Base-by-base conservation (phyloP, 2,797 vertebrate species). In the Acipenser transmontanus region DNA sequence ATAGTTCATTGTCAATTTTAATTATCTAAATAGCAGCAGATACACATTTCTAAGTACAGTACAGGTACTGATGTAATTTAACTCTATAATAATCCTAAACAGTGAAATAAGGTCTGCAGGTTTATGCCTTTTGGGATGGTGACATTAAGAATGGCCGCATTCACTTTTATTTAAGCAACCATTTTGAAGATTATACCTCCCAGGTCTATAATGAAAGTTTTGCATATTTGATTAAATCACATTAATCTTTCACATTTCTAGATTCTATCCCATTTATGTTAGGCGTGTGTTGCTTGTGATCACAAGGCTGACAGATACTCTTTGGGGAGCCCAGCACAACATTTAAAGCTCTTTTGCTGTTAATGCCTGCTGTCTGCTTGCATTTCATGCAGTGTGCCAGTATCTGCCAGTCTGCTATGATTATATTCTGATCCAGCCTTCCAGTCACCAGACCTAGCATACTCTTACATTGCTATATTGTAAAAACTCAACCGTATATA, bases 331-430 rank as follows among this genome's bases (percentile, higher is more conserved):
- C 67, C 69, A 72, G 64, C 76, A 73, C 74, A 66, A 61, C 67
- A n/a, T 78, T 85, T 78, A 77, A 64, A 77, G 73, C 77, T 78
- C 78, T 84, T 81, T 80, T 71, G 71, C 75, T 79, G 71, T 78
- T 74, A 73, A 47, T 76, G 71, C 68, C 70, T 76, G 69, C 78
- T 85, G 81, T 83, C 81, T 75, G 72, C 73, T 81, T 70, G 61
- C 49, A 72, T 82, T 76, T 82, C 66, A 74, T 68, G 14, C 62
- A 51, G 50, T 59, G 71, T 57, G 61, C 66, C 51, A 64, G 73
- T 63, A 49, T 10, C 17, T 64, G 52, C 65, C 67, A 59, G 50
- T 52, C 34, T 34, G 34, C 34, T 34, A 34, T 34, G 34, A 34
- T 34, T 34, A 34, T 34, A 34, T 34, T 34, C 34, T 34, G 34